Conservation (phyloP, 2,113 vertebrate species). For the Burhinus oedicnemus region DNA sequence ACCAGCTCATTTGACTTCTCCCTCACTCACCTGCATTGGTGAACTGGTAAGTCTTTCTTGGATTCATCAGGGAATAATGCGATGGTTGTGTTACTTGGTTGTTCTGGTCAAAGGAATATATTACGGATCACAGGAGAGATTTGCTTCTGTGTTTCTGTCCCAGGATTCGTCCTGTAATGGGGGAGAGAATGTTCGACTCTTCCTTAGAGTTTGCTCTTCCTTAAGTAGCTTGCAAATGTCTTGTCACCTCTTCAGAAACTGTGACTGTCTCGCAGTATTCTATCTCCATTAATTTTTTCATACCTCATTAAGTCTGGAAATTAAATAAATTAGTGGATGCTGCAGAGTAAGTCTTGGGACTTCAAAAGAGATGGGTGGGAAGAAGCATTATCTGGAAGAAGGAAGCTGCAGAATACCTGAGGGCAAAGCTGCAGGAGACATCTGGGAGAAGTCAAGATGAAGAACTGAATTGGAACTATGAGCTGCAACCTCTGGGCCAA, state of each 20-base stretch:
- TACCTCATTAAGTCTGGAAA: constrained; percentile 8
- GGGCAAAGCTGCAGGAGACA: not conserved
- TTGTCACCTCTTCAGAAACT: not conserved
- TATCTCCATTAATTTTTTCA: not conserved
- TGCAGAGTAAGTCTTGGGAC: not conserved
- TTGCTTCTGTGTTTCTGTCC: not conserved
- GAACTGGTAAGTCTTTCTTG: constrained; percentile 21
- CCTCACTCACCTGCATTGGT: not conserved
- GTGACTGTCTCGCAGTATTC: not conserved
- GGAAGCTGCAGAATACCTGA: not conserved
- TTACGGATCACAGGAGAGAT: not conserved
- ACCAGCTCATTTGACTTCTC: not conserved
- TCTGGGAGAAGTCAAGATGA: not conserved
- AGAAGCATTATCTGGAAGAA: not conserved
- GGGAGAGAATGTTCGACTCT: not conserved
- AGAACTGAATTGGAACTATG: not conserved
- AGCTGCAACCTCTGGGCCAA: not conserved
- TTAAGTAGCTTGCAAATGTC: not conserved
- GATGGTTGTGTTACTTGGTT: not conserved
- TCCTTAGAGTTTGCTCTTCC: not conserved
- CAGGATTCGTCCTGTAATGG: not conserved
- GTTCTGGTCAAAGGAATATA: not conserved
- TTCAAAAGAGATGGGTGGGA: constrained; percentile 36
- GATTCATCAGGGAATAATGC: not conserved
- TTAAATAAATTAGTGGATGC: constrained; percentile 1